Percentiles rank a stretch among this genome's conserved stretches.
Conservation (phyloP, 2,113 vertebrate species). For the Hylia prasina region DNA sequence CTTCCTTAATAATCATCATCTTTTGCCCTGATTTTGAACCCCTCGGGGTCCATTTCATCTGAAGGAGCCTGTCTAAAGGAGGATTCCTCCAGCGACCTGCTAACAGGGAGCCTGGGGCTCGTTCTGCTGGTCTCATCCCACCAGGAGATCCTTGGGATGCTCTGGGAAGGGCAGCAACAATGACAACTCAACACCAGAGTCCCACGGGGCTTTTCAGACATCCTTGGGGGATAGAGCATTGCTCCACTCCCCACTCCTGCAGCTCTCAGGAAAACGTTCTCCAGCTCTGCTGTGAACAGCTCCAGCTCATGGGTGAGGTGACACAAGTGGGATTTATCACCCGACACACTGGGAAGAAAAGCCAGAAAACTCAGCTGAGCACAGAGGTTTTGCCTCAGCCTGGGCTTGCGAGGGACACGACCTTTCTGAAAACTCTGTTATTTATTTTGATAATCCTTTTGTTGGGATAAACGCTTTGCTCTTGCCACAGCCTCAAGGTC, state of each 20-base stretch:
- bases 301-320: not conserved
- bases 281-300: not conserved
- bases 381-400: constrained; percentile 16
- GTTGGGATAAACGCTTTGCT: constrained; percentile 54
- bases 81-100: not conserved
- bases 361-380: not conserved
- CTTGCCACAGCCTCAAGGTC: constrained; percentile 19
- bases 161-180: not conserved
- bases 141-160: not conserved
- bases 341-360: fast-evolving
- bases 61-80: not conserved
- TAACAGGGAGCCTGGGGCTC: not conserved
- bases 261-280: not conserved
- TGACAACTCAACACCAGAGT: not conserved
- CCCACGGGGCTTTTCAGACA: not conserved
- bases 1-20: not conserved
- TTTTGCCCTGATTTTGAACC: fast-evolving
- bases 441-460: constrained; percentile 66
- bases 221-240: fast-evolving
- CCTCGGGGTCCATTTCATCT: not conserved
- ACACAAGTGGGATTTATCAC: not conserved
- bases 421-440: constrained; percentile 55
- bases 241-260: not conserved
- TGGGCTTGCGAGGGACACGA: not conserved
- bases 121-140: not conserved